Evolutionary conservation across 2,113 vertebrate genomes (phyloP).

Genomic region (Gyps fulvus): DNA sequence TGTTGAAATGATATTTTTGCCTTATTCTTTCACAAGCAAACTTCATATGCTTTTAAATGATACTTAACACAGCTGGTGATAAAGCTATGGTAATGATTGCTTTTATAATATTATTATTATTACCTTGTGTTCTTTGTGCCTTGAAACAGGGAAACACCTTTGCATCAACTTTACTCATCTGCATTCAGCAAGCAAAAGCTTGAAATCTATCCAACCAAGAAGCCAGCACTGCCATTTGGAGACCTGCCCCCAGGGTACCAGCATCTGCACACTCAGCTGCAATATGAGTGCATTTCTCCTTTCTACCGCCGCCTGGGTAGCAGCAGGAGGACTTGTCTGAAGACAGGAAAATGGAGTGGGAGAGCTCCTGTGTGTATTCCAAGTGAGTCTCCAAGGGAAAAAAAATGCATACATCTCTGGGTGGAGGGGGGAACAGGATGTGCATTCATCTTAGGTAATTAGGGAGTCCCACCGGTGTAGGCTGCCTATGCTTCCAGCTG

Average conservation of each 20-base stretch:
- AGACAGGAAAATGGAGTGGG: constrained; percentile 97
- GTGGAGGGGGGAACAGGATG: background rate
- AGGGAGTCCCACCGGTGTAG: background rate
- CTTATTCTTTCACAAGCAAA: background rate
- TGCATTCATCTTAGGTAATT: background rate
- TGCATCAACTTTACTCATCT: constrained; percentile 87
- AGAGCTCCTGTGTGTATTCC: constrained; percentile 92
- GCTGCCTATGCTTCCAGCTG: background rate
- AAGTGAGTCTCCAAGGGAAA: constrained; percentile 77
- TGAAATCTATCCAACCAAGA: constrained; percentile 78
- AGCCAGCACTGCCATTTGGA: constrained; percentile 72
- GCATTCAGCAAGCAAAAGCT: constrained; percentile 75
- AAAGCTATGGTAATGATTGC: background rate
- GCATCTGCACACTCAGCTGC: constrained; percentile 89
- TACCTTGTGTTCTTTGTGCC: background rate
- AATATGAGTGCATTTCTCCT: constrained; percentile 89
- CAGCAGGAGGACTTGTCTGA: constrained; percentile 90
- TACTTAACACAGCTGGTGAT: background rate
- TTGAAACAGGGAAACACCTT: constrained; percentile 85
- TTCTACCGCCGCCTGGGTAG: constrained; percentile 93
- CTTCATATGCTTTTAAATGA: background rate
- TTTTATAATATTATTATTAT: background rate
- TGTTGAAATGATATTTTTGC: background rate
- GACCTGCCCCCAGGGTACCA: constrained; percentile 87
- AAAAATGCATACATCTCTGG: background rate